Evolutionary conservation across 2,113 vertebrate species (phyloP), one percentile per base, ranked within the genome.

Genomic region (Cardinalis cardinalis): DNA sequence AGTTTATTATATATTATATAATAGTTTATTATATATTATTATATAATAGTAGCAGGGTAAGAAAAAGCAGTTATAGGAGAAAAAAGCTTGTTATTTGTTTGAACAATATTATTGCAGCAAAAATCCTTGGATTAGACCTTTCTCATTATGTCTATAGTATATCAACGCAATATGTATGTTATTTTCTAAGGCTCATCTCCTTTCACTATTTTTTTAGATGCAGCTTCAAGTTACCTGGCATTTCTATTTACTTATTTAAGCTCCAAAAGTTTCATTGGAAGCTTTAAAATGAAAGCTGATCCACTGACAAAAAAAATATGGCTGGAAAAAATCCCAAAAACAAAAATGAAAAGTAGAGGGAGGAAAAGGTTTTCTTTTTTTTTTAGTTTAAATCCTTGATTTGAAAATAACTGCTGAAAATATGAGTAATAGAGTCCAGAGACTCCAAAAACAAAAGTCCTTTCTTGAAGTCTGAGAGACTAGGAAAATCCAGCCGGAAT

Each of bases 361-460:
- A 46, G 3, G 7, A 4, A 31, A 60, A 81, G 6, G 0, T 17
- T 36, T 12, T 13, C 1, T 7, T 23, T 46, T 46, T 46, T 46
- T 44, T 46, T 29, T 15, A 21, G 3, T 71, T 63, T 32, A 51
- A 60, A 9, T 51, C 8, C 23, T 40, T 60, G 4, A 38, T 48
- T 69, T 77, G 16, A 38, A 81, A 92, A 63, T 14, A 73, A 8
- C 10, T 44, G 31, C 28, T 85, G 66, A 74, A 88, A 58, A 41
- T 40, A 53, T 3, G 3, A 58, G 12, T 52, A 74, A n/a, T 19
- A 31, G 19, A 7, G 4, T 26, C 32, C 29, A 66, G 10, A 76
- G 7, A 70, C 4, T 7, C 14, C 6, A 18, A 13, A 76, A 64
- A 0, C 7, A 16, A 52, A 84, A 65, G 4, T n/a, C 6, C 0